A percentile compares a stretch with the other conserved stretches of the same genome.
Evolutionary conservation across 2,888 invertebrate genomes (phyloP).

Genomic region (Himalopsyche tibetana): DNA sequence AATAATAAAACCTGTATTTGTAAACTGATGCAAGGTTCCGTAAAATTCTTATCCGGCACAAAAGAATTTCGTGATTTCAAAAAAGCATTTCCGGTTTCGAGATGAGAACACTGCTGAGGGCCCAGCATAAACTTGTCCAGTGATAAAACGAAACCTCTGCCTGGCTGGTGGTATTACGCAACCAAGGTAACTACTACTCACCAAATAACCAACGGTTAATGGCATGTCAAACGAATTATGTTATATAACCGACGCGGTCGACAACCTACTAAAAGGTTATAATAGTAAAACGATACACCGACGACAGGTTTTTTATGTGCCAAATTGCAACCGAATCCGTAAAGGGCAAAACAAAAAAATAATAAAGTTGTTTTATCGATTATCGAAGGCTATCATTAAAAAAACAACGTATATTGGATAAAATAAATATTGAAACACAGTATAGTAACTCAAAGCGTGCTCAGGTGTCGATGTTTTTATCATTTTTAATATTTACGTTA

Average conservation of each 20-base stretch:
- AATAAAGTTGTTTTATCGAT: too few species aligned
- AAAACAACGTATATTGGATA: too few species aligned
- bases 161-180: neutral
- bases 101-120: neutral
- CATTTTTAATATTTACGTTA: too few species aligned
- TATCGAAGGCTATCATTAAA: too few species aligned
- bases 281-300: neutral
- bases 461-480: too few species aligned
- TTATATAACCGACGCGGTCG: neutral
- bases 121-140: neutral
- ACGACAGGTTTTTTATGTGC: too few species aligned
- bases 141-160: neutral
- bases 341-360: too few species aligned
- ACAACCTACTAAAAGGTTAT: neutral
- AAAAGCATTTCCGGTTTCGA: neutral
- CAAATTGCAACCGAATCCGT: too few species aligned
- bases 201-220: slow-evolving; percentile 1
- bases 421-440: too few species aligned
- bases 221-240: slow-evolving; percentile 4
- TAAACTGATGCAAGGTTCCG: neutral
- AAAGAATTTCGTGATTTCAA: neutral
- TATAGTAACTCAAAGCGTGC: too few species aligned
- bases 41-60: neutral
- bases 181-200: neutral
- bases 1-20: neutral